phyloP scores from a whole-genome alignment of 2,888 invertebrate genomes.

The Sinotaia quadrata region DNA sequence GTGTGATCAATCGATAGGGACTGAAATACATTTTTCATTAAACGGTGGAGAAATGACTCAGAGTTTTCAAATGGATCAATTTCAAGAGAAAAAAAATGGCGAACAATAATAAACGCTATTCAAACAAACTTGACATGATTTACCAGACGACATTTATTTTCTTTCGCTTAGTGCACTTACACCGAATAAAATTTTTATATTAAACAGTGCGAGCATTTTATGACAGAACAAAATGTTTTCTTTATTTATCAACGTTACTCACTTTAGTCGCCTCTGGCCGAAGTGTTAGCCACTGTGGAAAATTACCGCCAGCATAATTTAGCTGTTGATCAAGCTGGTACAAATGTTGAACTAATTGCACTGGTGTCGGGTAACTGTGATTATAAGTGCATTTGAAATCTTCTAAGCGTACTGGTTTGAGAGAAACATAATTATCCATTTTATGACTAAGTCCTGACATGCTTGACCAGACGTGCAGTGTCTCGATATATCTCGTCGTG shows the following conservation, averaged over 20 bases:
- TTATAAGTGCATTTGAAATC: conserved; percentile 25
- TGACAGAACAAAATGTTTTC: no score
- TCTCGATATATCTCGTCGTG: not conserved
- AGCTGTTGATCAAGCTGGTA: conserved; percentile 26
- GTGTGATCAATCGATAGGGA: no score
- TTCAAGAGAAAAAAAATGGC: conserved; percentile 30
- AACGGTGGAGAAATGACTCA: no score
- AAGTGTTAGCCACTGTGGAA: conserved; percentile 6
- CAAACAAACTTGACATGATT: conserved; percentile 20
- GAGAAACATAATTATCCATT: conserved; percentile 20
- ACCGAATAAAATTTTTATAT: no score
- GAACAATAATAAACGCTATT: conserved; percentile 27
- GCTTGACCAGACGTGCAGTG: not conserved
- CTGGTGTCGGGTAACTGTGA: conserved; percentile 27
- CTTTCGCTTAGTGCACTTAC: no score
- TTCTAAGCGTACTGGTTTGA: conserved; percentile 27
- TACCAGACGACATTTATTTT: no score
- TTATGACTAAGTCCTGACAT: conserved; percentile 24
- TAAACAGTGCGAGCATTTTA: no score
- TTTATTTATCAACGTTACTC: no score
- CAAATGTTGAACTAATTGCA: conserved; percentile 27
- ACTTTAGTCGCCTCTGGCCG: not conserved
- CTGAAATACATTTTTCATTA: no score
- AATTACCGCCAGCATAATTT: conserved; percentile 30
- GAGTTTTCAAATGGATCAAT: conserved; percentile 29